Evolutionary conservation across 1,140 invertebrate genomes (phyloP).

Genomic region (Orchestia grillus): DNA sequence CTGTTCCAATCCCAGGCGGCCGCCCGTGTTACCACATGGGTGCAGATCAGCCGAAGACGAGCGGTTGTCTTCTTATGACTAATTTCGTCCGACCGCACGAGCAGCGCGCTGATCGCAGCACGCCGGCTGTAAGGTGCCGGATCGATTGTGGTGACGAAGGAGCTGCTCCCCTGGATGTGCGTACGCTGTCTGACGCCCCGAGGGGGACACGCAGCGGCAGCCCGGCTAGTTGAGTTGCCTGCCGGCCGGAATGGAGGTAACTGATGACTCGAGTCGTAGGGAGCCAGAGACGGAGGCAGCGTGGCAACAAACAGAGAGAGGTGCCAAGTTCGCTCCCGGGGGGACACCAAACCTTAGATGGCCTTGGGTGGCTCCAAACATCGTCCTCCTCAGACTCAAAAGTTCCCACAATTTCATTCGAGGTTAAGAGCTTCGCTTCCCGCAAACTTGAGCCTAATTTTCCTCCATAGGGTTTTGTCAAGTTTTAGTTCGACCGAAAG

Average conservation of each 20-base stretch:
- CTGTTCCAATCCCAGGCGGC: not conserved
- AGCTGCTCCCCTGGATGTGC: not conserved
- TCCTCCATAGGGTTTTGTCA: not conserved
- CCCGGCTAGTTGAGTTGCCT: slow-evolving; percentile 38
- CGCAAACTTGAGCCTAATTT: not conserved
- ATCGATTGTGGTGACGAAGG: not conserved
- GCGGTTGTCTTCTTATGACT: not conserved
- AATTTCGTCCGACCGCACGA: not conserved
- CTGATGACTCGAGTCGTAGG: slow-evolving; percentile 30
- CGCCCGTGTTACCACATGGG: too few species aligned
- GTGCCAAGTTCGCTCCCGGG: slow-evolving; percentile 30
- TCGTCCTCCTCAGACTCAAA: not conserved
- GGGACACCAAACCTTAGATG: slow-evolving; percentile 51
- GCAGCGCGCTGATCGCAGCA: not conserved
- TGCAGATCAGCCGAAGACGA: not conserved
- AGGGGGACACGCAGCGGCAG: not conserved
- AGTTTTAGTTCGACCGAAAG: not conserved
- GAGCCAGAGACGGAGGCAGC: slow-evolving; percentile 23
- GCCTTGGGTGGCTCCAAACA: slow-evolving; percentile 32
- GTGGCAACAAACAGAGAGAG: slow-evolving; percentile 44
- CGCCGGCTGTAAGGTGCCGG: not conserved
- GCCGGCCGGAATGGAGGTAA: slow-evolving; percentile 46
- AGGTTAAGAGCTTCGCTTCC: not conserved
- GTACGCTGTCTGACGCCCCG: not conserved
- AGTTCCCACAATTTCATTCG: not conserved